These are phyloP conservation scores for Allygus modestus DNA, from an alignment of 2,888 invertebrate genomes.

Conservation along the genomic window DNA sequence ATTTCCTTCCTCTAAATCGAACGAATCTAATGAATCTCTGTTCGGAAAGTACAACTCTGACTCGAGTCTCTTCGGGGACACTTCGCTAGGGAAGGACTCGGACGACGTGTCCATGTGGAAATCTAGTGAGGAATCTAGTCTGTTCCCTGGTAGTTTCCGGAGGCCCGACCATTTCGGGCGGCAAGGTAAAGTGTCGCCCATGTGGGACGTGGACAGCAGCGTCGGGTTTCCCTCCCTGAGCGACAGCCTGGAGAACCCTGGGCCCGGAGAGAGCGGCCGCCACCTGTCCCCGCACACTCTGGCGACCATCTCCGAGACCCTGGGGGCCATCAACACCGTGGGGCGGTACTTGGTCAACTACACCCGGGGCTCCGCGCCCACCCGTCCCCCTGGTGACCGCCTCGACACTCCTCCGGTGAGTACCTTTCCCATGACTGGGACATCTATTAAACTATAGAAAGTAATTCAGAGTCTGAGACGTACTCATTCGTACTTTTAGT, in stretches of 20 bases:
- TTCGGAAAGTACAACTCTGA: conserved; percentile 18
- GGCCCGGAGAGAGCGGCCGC: conserved; percentile 53
- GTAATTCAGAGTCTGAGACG: no score
- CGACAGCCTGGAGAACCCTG: conserved; percentile 49
- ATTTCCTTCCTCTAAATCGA: neutral
- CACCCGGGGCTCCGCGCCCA: conserved; percentile 77
- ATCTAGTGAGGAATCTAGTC: conserved; percentile 18
- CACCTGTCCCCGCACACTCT: conserved; percentile 72
- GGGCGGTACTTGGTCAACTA: conserved; percentile 91
- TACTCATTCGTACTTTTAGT: no score
- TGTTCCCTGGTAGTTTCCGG: neutral
- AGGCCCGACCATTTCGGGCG: conserved; percentile 43
- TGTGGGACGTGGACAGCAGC: conserved; percentile 13
- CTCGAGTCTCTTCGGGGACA: neutral
- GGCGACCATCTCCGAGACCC: conserved; percentile 79
- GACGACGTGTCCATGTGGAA: conserved; percentile 13
- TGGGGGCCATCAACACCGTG: conserved; percentile 91
- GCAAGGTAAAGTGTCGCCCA: conserved; percentile 54
- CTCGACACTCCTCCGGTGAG: conserved; percentile 51
- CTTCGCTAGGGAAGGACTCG: neutral
- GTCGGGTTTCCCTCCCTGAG: conserved; percentile 1
- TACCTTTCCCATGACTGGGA: no score
- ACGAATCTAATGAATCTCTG: conserved; percentile 27
- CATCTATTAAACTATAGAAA: no score
- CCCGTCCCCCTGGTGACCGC: conserved; percentile 43